Conservation (phyloP, 2,888 invertebrate species). For the Sarcophaga caerulescens region DNA sequence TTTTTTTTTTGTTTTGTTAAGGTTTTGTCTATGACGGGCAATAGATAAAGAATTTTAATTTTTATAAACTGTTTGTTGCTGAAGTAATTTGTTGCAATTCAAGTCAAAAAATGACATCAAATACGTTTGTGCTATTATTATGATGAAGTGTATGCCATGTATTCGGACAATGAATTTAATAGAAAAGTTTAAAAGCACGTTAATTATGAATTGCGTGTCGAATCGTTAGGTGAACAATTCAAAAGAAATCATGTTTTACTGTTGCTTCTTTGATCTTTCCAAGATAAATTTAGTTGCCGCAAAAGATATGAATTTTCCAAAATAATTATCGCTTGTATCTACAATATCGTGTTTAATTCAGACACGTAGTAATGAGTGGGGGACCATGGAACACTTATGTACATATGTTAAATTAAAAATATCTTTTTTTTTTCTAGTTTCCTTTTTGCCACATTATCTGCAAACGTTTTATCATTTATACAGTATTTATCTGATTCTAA, state of each 20-base stretch:
- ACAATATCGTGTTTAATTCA: neutral
- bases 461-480: neutral
- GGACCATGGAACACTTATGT: neutral
- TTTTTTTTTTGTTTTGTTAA: neutral
- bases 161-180: neutral
- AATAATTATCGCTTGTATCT: neutral
- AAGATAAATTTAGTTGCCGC: neutral
- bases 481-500: neutral
- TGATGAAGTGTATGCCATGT: neutral
- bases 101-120: slow-evolving; percentile 22
- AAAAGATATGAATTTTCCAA: slow-evolving; percentile 15
- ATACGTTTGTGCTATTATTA: neutral
- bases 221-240: slow-evolving; percentile 18
- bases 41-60: slow-evolving; percentile 22
- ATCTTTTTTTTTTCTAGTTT: neutral
- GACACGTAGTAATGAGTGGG: neutral
- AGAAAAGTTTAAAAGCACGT: neutral
- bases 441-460: neutral
- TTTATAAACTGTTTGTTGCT: neutral
- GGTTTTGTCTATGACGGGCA: too few species aligned
- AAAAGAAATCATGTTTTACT: neutral
- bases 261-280: neutral
- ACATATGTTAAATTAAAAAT: neutral
- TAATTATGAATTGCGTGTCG: slow-evolving; percentile 50
- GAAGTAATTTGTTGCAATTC: slow-evolving; percentile 14